Conservation (phyloP, 2,113 vertebrate species). For the Sakesphorus luctuosus region DNA sequence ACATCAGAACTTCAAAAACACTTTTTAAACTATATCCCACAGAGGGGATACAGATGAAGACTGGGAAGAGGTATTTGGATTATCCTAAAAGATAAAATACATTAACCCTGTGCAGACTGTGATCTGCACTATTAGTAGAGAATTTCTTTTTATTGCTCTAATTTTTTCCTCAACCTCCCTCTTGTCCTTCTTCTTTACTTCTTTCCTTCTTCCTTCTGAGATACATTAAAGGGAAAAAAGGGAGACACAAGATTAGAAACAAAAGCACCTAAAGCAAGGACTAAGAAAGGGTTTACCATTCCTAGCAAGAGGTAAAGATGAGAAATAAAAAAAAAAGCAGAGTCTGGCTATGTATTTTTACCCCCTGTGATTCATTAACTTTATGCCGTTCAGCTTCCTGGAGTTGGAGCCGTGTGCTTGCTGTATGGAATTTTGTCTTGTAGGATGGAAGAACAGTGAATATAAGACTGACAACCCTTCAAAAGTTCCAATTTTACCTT, state of each 20-base stretch:
- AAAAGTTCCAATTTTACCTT: constrained; percentile 12
- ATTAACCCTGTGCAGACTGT: neutral
- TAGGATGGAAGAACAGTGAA: constrained; percentile 60
- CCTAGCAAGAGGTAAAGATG: constrained; percentile 28
- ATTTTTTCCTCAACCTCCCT: constrained; percentile 48
- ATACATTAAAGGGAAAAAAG: constrained; percentile 56
- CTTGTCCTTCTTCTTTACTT: constrained; percentile 63
- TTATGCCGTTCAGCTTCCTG: constrained; percentile 37
- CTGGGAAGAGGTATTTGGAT: neutral
- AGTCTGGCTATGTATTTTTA: constrained; percentile 53
- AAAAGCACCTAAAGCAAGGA: constrained; percentile 26
- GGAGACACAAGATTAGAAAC: constrained; percentile 67
- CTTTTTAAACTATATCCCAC: neutral
- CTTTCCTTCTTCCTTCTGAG: constrained; percentile 64
- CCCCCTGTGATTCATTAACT: constrained; percentile 59
- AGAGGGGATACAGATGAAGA: neutral
- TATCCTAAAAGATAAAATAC: neutral
- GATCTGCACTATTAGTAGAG: neutral
- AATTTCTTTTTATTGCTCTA: constrained; percentile 6
- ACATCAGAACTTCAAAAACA: neutral
- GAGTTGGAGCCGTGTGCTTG: constrained; percentile 58
- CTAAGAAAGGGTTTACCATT: constrained; percentile 13
- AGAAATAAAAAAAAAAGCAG: neutral
- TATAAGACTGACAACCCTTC: constrained; percentile 24
- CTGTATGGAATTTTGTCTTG: constrained; percentile 78